Percentiles rank a stretch among this genome's conserved stretches.
Evolutionary conservation across 1,140 invertebrate genomes (phyloP).

Genomic region (Plodia interpunctella): DNA sequence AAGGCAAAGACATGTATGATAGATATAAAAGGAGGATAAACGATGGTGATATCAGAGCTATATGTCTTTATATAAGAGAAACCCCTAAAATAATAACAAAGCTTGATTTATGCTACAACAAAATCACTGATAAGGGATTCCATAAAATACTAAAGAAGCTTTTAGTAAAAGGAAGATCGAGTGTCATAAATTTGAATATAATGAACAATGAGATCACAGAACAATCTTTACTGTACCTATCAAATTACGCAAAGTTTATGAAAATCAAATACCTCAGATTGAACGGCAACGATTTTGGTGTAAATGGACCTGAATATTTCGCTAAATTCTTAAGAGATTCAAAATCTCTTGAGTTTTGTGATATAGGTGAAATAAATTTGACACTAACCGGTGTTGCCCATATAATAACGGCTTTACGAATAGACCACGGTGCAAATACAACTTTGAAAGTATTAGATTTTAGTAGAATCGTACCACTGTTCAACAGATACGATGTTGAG

Average conservation of each 20-base stretch:
- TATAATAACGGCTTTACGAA: conserved; percentile 61
- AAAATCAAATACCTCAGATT: conserved; percentile 72
- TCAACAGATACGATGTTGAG: conserved; percentile 57
- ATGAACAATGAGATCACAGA: conserved; percentile 75
- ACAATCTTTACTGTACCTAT: conserved; percentile 53
- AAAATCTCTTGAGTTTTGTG: conserved; percentile 65
- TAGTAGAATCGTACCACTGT: conserved; percentile 73
- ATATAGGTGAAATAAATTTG: conserved; percentile 77
- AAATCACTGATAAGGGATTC: conserved; percentile 75
- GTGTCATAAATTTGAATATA: conserved; percentile 71
- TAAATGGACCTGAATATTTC: conserved; percentile 67
- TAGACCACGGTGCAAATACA: conserved; percentile 48
- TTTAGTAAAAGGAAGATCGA: conserved; percentile 52
- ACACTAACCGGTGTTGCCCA: conserved; percentile 73
- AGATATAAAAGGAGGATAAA: conserved; percentile 56
- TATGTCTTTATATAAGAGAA: conserved; percentile 67
- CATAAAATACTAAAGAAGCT: conserved; percentile 65
- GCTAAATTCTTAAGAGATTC: conserved; percentile 70
- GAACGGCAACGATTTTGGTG: conserved; percentile 77
- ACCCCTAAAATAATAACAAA: conserved; percentile 63
- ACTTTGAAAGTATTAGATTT: conserved; percentile 77
- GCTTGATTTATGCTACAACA: conserved; percentile 77
- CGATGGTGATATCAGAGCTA: conserved; percentile 68
- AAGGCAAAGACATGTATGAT: conserved; percentile 49
- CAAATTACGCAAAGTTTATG: conserved; percentile 52